phyloP scores from a whole-genome alignment of 1,140 invertebrate species.

The Heliconius melpomene region DNA sequence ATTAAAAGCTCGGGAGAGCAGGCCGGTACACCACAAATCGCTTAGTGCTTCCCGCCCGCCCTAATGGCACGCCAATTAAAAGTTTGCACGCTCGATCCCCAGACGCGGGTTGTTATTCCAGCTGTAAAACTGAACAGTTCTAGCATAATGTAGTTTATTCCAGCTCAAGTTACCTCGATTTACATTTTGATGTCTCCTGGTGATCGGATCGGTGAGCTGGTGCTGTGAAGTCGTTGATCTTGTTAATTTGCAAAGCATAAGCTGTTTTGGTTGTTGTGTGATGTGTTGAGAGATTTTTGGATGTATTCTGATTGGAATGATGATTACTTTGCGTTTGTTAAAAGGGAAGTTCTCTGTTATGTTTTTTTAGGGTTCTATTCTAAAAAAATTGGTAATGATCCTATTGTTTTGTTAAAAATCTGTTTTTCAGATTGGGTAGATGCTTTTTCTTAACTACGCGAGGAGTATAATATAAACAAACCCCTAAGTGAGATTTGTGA shows the following conservation, averaged over 20 bases:
- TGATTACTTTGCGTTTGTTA: background rate
- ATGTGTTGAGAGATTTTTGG: background rate
- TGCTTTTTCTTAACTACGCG: background rate
- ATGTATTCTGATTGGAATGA: background rate
- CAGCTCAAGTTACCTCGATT: slow-evolving; percentile 65
- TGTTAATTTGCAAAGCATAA: slow-evolving; percentile 20
- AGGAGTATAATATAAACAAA: too few species aligned
- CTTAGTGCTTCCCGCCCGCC: slow-evolving; percentile 76
- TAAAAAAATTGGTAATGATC: too few species aligned
- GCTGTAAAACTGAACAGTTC: slow-evolving; percentile 75
- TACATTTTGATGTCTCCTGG: slow-evolving; percentile 73
- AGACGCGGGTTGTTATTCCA: slow-evolving; percentile 70
- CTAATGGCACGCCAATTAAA: slow-evolving; percentile 80
- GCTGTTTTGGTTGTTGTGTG: slow-evolving; percentile 1
- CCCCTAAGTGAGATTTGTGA: too few species aligned
- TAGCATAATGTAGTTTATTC: slow-evolving; percentile 73
- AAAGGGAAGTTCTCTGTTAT: background rate
- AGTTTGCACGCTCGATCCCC: slow-evolving; percentile 69
- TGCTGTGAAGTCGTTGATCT: slow-evolving; percentile 30
- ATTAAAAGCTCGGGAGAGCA: slow-evolving; percentile 79
- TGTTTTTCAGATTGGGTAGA: background rate
- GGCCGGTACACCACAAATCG: slow-evolving; percentile 80
- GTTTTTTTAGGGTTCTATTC: too few species aligned
- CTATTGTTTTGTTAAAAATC: background rate
- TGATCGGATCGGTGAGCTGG: slow-evolving; percentile 50